These are phyloP conservation scores for Atopsyche davidsoni DNA, from an alignment of 1,140 invertebrate genomes.

Conservation along the genomic window DNA sequence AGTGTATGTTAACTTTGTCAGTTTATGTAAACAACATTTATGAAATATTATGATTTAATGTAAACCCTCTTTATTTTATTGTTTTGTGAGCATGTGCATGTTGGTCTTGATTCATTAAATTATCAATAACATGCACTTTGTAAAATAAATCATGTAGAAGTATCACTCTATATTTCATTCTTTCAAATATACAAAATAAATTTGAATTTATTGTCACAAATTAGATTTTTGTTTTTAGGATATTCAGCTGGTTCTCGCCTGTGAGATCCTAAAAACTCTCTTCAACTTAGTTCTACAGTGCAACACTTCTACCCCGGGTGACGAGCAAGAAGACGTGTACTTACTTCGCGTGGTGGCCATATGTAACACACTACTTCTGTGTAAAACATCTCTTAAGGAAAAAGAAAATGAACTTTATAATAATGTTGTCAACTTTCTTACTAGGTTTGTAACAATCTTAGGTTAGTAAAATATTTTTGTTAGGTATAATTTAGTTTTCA, in stretches of 20 bases:
- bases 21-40: slow-evolving; percentile 2
- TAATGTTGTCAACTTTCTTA: slow-evolving; percentile 60
- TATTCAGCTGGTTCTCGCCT: slow-evolving; percentile 61
- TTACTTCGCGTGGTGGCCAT: slow-evolving; percentile 66
- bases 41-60: slow-evolving; percentile 1
- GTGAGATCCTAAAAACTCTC: slow-evolving; percentile 82
- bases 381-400: slow-evolving; percentile 51
- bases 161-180: background rate
- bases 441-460: slow-evolving; percentile 36
- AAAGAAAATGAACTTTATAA: slow-evolving; percentile 66
- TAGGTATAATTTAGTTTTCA: slow-evolving; percentile 3
- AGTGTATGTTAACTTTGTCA: slow-evolving; percentile 29
- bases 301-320: slow-evolving; percentile 43
- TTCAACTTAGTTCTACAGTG: slow-evolving; percentile 72
- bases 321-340: slow-evolving; percentile 66
- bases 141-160: too few relatives aligned
- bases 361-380: slow-evolving; percentile 65
- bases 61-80: background rate
- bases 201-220: slow-evolving; percentile 20
- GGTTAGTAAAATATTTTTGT: slow-evolving; percentile 15
- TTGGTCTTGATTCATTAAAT: too few relatives aligned
- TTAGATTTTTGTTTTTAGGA: slow-evolving; percentile 46
- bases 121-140: too few relatives aligned
- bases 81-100: too few relatives aligned
- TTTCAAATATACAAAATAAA: too few relatives aligned